Evolutionary conservation across 2,797 vertebrate genomes (phyloP), one percentile per base, ranked within the genome.

Genomic region (Potorous gilbertii): DNA sequence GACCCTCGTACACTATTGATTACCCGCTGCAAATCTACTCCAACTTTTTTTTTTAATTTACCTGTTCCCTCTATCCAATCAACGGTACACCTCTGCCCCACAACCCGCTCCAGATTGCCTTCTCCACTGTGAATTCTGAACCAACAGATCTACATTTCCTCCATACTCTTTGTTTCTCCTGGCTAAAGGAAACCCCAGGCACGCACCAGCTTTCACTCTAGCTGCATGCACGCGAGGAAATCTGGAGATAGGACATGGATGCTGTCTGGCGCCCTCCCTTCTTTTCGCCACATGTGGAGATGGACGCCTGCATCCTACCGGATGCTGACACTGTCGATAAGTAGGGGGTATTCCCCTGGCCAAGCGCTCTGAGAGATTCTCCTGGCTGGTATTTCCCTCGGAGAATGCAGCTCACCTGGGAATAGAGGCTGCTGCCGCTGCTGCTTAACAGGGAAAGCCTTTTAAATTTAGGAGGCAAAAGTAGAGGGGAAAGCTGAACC

Each of bases 31-130:
- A n/a, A 54, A 57, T 59, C 4, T 66, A 93, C 93, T 10, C 95
- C 97, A 97, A 97, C 97, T 98, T 98, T 92, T 92, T 34, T 5
- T 46, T 81, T 74, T 40, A 28, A 28, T 55, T 93, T 74, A 81
- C 56, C 90, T 93, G 14, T 74, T 62, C 95, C 93, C 55, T 92
- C 34, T 40, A 55, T 14, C 91, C 92, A 54, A 4, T 81, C 12
- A 92, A 29, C 87, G 91, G 74, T 50, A 13, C 92, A 24, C 46
- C 89, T 93, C 16, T 29, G 34, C 57, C 94, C 62, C 50, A 87
- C 74, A 31, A 46, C 40, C 94, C 90, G 21, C 92, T n/a, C 50
- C 54, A 12, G 46, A 8, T 12, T 40, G 91, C 96, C 97, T 55
- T 74, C 96, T 95, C 95, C 95, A 95, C 94, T 96, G 93, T 18